These are phyloP conservation scores for Arrhopalites spinosus DNA, from an alignment of 2,888 invertebrate species.

Conservation along the genomic window DNA sequence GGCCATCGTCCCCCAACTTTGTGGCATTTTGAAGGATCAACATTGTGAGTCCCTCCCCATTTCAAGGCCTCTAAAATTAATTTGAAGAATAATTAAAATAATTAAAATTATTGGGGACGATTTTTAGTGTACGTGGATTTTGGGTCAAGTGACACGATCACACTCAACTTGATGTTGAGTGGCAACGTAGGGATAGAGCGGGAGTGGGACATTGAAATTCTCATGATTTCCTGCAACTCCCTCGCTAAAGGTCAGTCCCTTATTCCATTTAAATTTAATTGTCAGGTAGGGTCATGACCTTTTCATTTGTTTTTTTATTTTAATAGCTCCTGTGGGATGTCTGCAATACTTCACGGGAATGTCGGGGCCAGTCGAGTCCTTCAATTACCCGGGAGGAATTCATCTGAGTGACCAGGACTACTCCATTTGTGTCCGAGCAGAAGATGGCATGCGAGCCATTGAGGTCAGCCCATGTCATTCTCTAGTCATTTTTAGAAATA, in stretches of 20 bases:
- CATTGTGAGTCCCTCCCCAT: constrained; percentile 79
- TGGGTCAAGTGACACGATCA: constrained; percentile 73
- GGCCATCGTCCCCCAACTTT: constrained; percentile 78
- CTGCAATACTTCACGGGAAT: constrained; percentile 79
- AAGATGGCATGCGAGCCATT: constrained; percentile 73
- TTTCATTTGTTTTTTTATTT: too few species aligned
- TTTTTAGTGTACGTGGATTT: constrained; percentile 90
- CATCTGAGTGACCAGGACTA: constrained; percentile 88
- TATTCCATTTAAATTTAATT: too few species aligned
- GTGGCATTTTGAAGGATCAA: constrained; percentile 79
- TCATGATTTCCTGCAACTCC: constrained; percentile 80
- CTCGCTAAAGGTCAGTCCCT: constrained; percentile 67
- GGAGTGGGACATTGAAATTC: constrained; percentile 78
- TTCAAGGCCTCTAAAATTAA: too few species aligned
- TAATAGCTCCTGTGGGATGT: constrained; percentile 76
- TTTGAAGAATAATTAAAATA: too few species aligned
- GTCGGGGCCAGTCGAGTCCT: constrained; percentile 78
- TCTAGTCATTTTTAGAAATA: too few species aligned
- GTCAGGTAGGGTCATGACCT: too few species aligned
- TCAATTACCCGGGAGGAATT: constrained; percentile 71
- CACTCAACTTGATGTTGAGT: constrained; percentile 78
- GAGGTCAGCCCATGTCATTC: constrained; percentile 47
- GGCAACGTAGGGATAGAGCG: constrained; percentile 78
- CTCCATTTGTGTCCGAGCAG: constrained; percentile 80
- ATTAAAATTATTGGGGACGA: constrained; percentile 37